These are phyloP conservation scores for Agapostemon virescens DNA, from an alignment of 2,888 invertebrate species.

Conservation along the genomic window DNA sequence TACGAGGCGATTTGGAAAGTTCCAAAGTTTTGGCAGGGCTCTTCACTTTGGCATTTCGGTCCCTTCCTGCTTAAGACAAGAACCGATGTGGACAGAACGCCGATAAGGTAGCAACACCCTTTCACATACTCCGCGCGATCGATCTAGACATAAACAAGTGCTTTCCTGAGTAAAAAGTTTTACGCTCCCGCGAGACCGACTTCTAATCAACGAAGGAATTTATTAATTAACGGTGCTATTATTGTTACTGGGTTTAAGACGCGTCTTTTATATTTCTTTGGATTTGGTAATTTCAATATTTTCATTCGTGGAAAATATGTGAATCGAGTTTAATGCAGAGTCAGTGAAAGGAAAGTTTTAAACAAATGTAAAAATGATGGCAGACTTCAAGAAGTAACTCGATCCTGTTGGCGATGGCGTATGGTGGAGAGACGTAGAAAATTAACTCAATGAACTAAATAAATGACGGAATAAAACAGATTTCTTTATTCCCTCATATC, in stretches of 20 bases:
- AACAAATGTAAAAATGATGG: neutral
- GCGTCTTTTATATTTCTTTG: neutral
- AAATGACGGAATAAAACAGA: too few species aligned
- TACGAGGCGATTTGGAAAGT: constrained; percentile 57
- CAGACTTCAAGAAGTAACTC: constrained; percentile 2
- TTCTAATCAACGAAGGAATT: neutral
- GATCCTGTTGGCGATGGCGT: neutral
- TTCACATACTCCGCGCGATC: neutral
- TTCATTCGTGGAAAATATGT: neutral
- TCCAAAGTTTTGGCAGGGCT: constrained; percentile 46
- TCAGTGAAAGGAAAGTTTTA: neutral
- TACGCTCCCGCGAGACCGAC: neutral
- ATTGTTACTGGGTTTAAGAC: neutral
- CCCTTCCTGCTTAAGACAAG: constrained; percentile 24
- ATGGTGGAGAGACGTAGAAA: neutral
- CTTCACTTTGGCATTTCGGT: constrained; percentile 44
- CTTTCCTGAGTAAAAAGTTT: constrained; percentile 5
- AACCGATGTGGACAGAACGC: constrained; percentile 36
- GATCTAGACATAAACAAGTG: neutral
- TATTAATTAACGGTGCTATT: neutral
- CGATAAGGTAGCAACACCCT: constrained; percentile 32
- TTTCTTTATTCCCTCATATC: too few species aligned
- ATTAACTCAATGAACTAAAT: constrained; percentile 1
- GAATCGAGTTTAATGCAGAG: neutral
- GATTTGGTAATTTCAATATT: neutral